A percentile compares a stretch with the other conserved stretches of the same genome.
These are phyloP conservation scores for Tokudaia muenninki DNA, from an alignment of 2,797 vertebrate genomes.

Conservation along the genomic window DNA sequence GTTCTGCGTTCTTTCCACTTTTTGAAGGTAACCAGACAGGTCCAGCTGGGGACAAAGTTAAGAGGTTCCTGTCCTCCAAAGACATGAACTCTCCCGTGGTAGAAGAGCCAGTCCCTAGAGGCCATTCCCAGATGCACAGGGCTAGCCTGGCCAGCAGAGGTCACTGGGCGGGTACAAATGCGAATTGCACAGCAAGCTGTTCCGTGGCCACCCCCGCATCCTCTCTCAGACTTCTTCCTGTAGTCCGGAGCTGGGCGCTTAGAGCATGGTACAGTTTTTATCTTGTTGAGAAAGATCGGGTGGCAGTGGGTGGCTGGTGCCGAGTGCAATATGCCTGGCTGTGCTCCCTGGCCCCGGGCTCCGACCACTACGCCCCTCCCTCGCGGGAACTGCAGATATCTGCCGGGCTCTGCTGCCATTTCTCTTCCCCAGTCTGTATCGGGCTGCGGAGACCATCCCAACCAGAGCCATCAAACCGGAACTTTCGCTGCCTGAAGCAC, in stretches of 20 bases:
- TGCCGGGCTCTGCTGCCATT: neutral
- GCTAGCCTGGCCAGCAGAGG: conserved; percentile 76
- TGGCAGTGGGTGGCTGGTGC: neutral
- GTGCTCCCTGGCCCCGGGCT: neutral
- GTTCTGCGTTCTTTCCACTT: neutral
- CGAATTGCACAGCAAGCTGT: neutral
- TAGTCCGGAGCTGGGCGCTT: neutral
- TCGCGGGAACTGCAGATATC: neutral
- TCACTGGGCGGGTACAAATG: conserved; percentile 62
- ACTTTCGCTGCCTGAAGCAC: neutral
- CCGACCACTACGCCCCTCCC: neutral
- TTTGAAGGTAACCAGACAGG: neutral
- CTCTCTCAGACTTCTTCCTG: neutral
- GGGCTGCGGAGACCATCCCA: fast-evolving
- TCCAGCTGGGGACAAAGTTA: too few relatives aligned
- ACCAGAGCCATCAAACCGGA: neutral
- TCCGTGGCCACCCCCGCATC: neutral
- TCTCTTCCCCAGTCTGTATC: neutral
- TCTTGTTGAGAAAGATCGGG: neutral
- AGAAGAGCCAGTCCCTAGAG: neutral
- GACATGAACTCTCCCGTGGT: too few relatives aligned
- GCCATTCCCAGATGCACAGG: neutral
- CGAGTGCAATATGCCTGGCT: neutral
- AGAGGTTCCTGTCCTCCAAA: neutral
- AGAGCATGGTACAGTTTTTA: neutral